Evolutionary conservation across 2,113 vertebrate species (phyloP).

Genomic region (Promerops cafer): DNA sequence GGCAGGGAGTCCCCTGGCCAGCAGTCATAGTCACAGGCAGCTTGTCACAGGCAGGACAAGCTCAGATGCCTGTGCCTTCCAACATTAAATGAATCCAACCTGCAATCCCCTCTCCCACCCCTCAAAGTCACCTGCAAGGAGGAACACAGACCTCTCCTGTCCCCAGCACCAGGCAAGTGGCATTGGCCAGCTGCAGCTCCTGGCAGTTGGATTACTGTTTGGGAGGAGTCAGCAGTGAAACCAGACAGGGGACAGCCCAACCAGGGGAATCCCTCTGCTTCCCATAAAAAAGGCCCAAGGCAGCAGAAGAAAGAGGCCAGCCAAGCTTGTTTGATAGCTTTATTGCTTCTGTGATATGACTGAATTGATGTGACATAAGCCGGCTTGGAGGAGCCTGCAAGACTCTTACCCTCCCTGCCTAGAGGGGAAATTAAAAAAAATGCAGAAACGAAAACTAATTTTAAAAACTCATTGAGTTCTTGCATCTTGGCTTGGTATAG

Average conservation of each 20-base stretch:
- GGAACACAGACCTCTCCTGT: neutral
- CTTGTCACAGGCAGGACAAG: neutral
- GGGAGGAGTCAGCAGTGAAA: neutral
- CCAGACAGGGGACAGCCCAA: neutral
- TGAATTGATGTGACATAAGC: conserved; percentile 59
- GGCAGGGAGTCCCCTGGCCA: neutral
- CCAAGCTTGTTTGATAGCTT: conserved; percentile 53
- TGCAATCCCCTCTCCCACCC: accelerated
- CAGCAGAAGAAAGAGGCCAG: conserved; percentile 41
- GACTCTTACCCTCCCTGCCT: conserved; percentile 39
- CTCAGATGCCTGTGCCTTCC: neutral
- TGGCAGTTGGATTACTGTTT: neutral
- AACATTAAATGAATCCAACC: neutral
- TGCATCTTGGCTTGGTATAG: conserved; percentile 13
- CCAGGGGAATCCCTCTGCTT: neutral
- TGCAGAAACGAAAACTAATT: conserved; percentile 19
- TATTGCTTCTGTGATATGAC: conserved; percentile 71
- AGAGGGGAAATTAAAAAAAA: conserved; percentile 38
- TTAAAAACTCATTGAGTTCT: conserved; percentile 40
- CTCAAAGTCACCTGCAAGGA: neutral
- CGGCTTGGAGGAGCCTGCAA: conserved; percentile 12
- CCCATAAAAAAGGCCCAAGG: neutral
- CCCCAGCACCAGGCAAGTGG: neutral
- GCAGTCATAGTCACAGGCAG: neutral
- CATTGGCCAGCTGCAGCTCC: neutral